Evolutionary conservation across 1,140 invertebrate genomes (phyloP), one percentile per base, ranked within the genome.

Genomic region (Drosophila melanica): DNA sequence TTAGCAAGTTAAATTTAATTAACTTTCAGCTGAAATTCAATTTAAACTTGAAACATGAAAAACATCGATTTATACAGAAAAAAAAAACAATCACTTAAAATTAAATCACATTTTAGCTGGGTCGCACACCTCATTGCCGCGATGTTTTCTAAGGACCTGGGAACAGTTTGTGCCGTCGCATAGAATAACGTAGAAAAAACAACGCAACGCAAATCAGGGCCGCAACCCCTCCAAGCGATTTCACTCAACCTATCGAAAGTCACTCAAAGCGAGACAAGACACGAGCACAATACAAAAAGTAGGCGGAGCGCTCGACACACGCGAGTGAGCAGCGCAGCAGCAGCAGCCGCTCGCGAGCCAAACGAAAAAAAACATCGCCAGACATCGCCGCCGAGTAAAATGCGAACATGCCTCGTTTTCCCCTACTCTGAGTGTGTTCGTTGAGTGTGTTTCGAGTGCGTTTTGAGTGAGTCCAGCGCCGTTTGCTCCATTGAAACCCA

Each of bases 91-190:
- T 58, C 37, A 68, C 44, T 53, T 37, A 53, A 10, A 0, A 11
- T 48, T 20, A 27, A 50, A 23, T 23, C 47, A 12, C 12, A 9
- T 6, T 42, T 20, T 63, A 82, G 71, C 48, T 12, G 27, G 50
- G 79, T 58, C 51, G 41, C 68, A 27, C 10, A 35, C 33, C 33
- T 2, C 2, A 3, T 9, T 2, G 2, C 33, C 6, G 66, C 81
- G 41, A 63, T 64, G 62, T 71, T 84, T 65, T 85, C 81, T 85
- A 79, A 72, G 82, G 84, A 77, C 69, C 50, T 86, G 75, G 20
- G 84, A 74, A 87, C 82, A 87, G 79, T 87, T 67, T 14, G 27
- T 37, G n/a, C 8, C 14, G 9, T 9, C 27, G 7, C 30, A 16
- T 58, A 77, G 57, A 42, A 64, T 9, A 35, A 35, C 33, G 8